Evolutionary conservation across 2,797 vertebrate genomes (phyloP), one percentile per base, ranked within the genome.

Genomic region (Notamacropus eugenii): DNA sequence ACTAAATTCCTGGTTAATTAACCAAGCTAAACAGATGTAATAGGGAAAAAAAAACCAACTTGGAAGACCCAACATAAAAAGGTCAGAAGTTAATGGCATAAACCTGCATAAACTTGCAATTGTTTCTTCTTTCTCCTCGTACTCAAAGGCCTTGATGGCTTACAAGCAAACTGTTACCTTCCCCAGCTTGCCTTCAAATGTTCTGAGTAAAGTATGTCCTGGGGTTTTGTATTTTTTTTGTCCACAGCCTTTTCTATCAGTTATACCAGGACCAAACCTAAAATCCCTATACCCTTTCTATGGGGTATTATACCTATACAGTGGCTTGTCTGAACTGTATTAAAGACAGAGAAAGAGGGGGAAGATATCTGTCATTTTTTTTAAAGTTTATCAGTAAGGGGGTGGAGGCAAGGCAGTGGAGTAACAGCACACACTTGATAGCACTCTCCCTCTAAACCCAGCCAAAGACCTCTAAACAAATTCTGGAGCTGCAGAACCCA

Each of bases 1-100:
- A 98, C 97, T 97, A 97, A 98, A 98, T 96, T 97, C 98, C 98
- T 98, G 62, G 90, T 96, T 97, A 92, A 96, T 98, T 98, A 98
- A 98, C 97, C 98, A 98, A 99, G 99, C 98, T 98, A 98, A 98
- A 98, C 97, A 99, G 98, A 97, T 98, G 98, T 99, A 99, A 97
- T 94, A 97, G 97, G 54, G 54, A 55, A 98, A 90, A 98, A 98
- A 90, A 98, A 98, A 98, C 97, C 91, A 98, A 96, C 96, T 74
- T 96, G 97, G 98, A 99, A 99, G 98, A 98, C 98, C 96, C 98
- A 98, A 98, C 90, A 9, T 98, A 98, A 98, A 98, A 98, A 98
- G 95, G 97, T 98, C 98, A 98, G 98, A 99, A 99, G 98, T 97
- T 97, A 98, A 99, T 99, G 98, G 98, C 99, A 99, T 98, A 96